phyloP scores from a whole-genome alignment of 2,113 vertebrate species.

The Tenrec ecaudatus region DNA sequence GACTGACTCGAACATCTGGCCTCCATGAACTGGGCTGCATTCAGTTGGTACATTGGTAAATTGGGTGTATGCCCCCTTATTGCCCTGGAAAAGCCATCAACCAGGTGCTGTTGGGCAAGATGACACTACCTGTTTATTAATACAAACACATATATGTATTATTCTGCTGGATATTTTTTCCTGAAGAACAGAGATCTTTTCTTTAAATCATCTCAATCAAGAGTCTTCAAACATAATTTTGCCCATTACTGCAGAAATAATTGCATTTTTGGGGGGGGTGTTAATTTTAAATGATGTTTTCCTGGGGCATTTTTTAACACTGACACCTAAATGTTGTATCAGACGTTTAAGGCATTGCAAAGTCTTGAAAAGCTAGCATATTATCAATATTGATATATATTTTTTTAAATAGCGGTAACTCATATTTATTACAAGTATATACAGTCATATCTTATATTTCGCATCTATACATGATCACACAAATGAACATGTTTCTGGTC shows the following conservation, averaged over 20 bases:
- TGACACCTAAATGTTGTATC: background rate
- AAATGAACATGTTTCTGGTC: constrained; percentile 77
- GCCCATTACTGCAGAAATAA: background rate
- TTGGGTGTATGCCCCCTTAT: background rate
- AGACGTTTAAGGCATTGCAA: background rate
- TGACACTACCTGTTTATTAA: background rate
- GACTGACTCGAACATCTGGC: too few species aligned
- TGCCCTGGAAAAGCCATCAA: background rate
- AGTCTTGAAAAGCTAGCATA: background rate
- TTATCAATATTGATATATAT: too few species aligned
- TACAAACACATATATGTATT: background rate
- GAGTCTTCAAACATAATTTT: background rate
- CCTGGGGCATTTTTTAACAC: background rate
- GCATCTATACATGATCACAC: constrained; percentile 88
- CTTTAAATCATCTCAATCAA: background rate
- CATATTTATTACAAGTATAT: constrained; percentile 95
- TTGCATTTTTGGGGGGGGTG: background rate
- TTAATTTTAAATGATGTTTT: background rate
- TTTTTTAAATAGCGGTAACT: constrained; percentile 90
- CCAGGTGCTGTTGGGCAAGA: background rate
- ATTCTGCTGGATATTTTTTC: background rate
- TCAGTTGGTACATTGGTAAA: background rate
- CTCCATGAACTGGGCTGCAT: background rate
- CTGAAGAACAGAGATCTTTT: background rate
- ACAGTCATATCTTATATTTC: constrained; percentile 88